A percentile compares a stretch with the other conserved stretches of the same genome.
These are phyloP conservation scores for Tanaodytes sp. DNA, from an alignment of 2,888 invertebrate species.

Conservation along the genomic window DNA sequence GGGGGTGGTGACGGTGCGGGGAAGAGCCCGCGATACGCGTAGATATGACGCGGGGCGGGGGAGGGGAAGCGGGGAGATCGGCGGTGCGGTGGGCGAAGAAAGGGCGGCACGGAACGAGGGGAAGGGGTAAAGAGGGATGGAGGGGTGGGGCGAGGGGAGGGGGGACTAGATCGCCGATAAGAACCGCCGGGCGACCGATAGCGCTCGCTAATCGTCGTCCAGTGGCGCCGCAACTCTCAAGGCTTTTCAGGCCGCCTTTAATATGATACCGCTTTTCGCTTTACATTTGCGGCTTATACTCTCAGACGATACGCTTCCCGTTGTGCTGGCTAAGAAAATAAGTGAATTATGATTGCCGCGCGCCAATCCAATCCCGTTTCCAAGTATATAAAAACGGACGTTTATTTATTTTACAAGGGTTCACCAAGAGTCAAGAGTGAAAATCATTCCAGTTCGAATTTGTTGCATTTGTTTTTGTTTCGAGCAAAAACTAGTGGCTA, in stretches of 20 bases:
- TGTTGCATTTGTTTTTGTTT: too few species aligned
- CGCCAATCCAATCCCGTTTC: too few species aligned
- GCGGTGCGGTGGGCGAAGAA: constrained; percentile 54
- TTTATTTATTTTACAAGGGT: too few species aligned
- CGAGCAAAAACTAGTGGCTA: too few species aligned
- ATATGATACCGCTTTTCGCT: constrained; percentile 39
- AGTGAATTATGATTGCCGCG: constrained; percentile 39
- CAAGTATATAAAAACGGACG: too few species aligned
- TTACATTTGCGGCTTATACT: constrained; percentile 36
- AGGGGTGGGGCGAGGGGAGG: constrained; percentile 73
- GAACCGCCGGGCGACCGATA: constrained; percentile 71
- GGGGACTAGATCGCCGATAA: constrained; percentile 74
- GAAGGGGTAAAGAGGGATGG: constrained; percentile 73
- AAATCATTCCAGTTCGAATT: too few species aligned
- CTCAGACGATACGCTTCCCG: constrained; percentile 27
- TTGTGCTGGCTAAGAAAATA: constrained; percentile 15
- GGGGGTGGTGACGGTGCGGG: constrained; percentile 54
- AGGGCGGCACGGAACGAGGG: constrained; percentile 65
- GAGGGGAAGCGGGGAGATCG: constrained; percentile 54
- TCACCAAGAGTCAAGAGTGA: too few species aligned
- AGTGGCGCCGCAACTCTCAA: constrained; percentile 73
- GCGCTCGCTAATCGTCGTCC: constrained; percentile 72
- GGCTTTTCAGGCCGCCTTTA: constrained; percentile 64
- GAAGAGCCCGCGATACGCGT: constrained; percentile 59
- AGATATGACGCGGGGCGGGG: constrained; percentile 57